Evolutionary conservation across 2,888 invertebrate species (phyloP).

Genomic region (Ormyrus nitidulus): DNA sequence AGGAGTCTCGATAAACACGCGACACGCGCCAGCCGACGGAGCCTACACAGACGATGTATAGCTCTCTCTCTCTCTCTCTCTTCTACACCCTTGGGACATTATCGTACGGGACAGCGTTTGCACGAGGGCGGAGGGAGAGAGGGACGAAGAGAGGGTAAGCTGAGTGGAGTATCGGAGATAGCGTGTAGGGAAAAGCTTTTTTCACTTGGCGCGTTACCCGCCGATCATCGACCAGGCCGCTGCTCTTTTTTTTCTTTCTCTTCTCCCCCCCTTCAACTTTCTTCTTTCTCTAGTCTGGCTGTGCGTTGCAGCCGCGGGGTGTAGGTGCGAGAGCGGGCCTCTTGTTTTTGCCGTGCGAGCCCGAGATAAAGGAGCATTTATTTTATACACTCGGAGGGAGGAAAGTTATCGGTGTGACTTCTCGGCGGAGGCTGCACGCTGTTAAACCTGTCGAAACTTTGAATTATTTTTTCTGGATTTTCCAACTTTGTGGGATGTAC

Average conservation of each 20-base stretch:
- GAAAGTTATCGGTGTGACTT: constrained; percentile 29
- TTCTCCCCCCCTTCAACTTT: constrained; percentile 16
- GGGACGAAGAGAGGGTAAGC: background rate
- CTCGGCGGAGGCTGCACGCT: background rate
- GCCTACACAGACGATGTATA: constrained; percentile 10
- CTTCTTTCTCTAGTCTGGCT: background rate
- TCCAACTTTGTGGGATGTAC: no score
- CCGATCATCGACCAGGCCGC: constrained; percentile 41
- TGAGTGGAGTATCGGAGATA: no score
- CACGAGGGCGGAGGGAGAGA: background rate
- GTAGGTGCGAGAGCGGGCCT: background rate
- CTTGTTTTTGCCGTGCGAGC: background rate
- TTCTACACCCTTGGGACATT: constrained; percentile 59
- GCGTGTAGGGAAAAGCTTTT: constrained; percentile 53
- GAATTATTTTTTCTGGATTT: no score
- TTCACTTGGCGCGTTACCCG: constrained; percentile 62
- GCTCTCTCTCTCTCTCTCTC: background rate
- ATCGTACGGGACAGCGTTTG: constrained; percentile 58
- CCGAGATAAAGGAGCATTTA: constrained; percentile 24
- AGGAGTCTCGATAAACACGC: constrained; percentile 54
- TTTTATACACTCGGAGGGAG: constrained; percentile 41
- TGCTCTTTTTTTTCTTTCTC: constrained; percentile 35
- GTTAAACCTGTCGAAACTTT: background rate
- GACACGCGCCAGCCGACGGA: constrained; percentile 23
- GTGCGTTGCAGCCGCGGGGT: no score